These are phyloP conservation scores for Mohoua ochrocephala DNA, from an alignment of 2,113 vertebrate species.

Conservation along the genomic window DNA sequence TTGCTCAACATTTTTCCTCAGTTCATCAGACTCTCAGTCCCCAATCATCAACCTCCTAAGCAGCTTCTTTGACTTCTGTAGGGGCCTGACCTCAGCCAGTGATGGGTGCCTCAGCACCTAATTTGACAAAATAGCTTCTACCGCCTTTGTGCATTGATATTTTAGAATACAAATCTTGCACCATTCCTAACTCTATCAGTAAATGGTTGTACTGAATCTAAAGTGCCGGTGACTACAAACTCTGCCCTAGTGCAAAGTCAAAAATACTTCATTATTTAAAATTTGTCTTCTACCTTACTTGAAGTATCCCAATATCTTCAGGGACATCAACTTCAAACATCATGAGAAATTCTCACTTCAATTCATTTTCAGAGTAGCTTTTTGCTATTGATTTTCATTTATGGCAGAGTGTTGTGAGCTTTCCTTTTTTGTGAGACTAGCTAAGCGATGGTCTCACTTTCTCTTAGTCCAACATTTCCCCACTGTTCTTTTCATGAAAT, in stretches of 20 bases:
- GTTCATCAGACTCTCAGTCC: neutral
- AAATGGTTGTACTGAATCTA: neutral
- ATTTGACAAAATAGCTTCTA: neutral
- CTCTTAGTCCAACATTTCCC: neutral
- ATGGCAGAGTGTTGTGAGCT: neutral
- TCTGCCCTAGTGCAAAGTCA: neutral
- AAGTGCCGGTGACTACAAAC: neutral
- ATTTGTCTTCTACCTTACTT: neutral
- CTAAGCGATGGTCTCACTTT: neutral
- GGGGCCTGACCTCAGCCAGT: neutral
- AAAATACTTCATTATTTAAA: neutral
- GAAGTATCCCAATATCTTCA: neutral
- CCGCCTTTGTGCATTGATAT: neutral
- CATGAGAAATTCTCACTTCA: neutral
- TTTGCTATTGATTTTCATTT: neutral
- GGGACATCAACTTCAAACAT: neutral
- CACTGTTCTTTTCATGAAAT: neutral
- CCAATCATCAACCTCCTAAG: neutral
- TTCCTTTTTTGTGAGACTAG: neutral
- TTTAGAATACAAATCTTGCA: neutral
- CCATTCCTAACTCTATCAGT: neutral
- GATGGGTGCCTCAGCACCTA: neutral
- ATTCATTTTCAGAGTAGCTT: neutral
- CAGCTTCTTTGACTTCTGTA: neutral
- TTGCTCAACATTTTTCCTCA: neutral